Conservation (phyloP, 2,888 invertebrate species). For the Caradrina clavipalpis region DNA sequence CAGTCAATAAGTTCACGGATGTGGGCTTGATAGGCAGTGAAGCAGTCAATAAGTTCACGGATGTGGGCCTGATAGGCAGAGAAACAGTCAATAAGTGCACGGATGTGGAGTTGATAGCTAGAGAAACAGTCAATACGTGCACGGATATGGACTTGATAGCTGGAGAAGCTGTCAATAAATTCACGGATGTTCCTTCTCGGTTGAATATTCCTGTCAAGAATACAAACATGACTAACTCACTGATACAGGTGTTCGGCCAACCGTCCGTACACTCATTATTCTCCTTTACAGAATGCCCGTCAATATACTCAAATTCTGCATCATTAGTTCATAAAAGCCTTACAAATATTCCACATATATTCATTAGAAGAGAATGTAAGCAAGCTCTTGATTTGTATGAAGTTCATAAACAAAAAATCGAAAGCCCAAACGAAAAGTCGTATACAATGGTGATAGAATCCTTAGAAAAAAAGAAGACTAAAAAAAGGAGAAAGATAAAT, state of each 20-base stretch:
- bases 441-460: constrained; percentile 36
- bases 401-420: constrained; percentile 38
- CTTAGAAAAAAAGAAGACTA: constrained; percentile 33
- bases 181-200: constrained; percentile 76
- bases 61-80: constrained; percentile 29
- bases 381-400: constrained; percentile 30
- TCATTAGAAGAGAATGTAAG: constrained; percentile 30
- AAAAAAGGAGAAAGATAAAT: constrained; percentile 41
- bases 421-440: constrained; percentile 42
- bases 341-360: constrained; percentile 60
- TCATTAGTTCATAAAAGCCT: constrained; percentile 56
- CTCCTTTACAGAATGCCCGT: constrained; percentile 67
- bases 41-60: constrained; percentile 71
- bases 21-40: constrained; percentile 55
- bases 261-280: constrained; percentile 73
- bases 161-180: constrained; percentile 67
- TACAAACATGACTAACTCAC: constrained; percentile 70
- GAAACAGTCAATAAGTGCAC: too few species aligned
- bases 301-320: constrained; percentile 60
- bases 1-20: not conserved
- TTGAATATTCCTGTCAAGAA: constrained; percentile 66
- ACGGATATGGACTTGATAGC: constrained; percentile 54
- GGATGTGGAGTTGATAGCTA: too few species aligned
- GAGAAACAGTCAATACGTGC: too few species aligned
- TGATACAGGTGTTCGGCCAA: constrained; percentile 68